phyloP scores from a whole-genome alignment of 2,888 invertebrate species.

The Eupithecia abbreviata region DNA sequence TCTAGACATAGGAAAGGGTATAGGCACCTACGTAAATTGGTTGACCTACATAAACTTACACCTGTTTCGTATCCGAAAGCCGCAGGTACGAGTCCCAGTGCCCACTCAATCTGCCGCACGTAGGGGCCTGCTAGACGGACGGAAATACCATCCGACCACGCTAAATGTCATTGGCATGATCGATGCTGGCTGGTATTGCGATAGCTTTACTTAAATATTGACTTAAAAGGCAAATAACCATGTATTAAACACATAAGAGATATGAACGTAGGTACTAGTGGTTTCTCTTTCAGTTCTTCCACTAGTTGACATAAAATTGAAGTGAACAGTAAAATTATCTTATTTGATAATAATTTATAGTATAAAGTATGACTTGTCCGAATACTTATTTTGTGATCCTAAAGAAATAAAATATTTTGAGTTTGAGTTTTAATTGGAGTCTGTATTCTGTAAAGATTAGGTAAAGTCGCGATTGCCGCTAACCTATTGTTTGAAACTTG shows the following conservation, averaged over 20 bases:
- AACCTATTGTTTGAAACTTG: too few relatives aligned
- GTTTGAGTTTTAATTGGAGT: not conserved
- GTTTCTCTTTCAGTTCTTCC: too few relatives aligned
- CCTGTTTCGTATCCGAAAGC: conserved; percentile 34
- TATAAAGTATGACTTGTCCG: too few relatives aligned
- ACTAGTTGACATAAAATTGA: too few relatives aligned
- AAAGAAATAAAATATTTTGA: too few relatives aligned
- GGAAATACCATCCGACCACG: not conserved
- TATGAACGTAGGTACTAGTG: too few relatives aligned
- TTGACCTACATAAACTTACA: conserved; percentile 19
- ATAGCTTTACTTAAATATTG: not conserved
- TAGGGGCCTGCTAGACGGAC: not conserved
- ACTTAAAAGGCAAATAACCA: too few relatives aligned
- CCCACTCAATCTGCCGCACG: conserved; percentile 36
- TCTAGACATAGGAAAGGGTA: not conserved
- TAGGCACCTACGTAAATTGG: conserved; percentile 18
- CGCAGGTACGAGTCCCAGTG: conserved; percentile 18
- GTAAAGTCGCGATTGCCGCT: too few relatives aligned
- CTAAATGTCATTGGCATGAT: not conserved
- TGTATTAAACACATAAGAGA: too few relatives aligned
- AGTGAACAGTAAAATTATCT: too few relatives aligned
- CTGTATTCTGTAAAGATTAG: not conserved
- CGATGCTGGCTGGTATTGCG: not conserved
- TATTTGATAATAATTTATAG: too few relatives aligned
- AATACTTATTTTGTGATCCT: too few relatives aligned